Evolutionary conservation across 92 coral and sea anemone genomes (phyloP).

Genomic region (Palythoa grandiflora): DNA sequence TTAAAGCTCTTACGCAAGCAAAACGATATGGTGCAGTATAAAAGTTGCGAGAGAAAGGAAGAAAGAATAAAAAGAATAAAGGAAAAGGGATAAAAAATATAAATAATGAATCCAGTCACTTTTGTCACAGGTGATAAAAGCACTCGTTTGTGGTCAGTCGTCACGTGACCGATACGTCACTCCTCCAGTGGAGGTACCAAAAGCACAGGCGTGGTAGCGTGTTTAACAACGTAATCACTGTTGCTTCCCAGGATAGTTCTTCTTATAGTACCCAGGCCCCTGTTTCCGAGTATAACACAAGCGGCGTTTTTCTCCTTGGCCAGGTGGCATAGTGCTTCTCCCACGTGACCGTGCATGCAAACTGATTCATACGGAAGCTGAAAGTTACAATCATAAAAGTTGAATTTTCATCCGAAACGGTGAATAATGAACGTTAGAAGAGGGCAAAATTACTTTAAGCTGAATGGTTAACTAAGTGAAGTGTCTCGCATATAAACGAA

Average conservation of each 20-base stretch:
- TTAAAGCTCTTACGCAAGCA: too few species aligned
- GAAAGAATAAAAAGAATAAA: too few species aligned
- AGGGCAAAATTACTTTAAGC: background rate
- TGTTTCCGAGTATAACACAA: constrained; percentile 39
- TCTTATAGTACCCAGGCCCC: constrained; percentile 12
- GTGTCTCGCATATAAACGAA: too few species aligned
- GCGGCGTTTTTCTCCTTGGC: constrained; percentile 7
- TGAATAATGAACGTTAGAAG: background rate
- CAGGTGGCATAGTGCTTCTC: constrained; percentile 39
- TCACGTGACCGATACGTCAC: background rate
- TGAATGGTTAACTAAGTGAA: background rate
- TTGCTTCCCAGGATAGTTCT: constrained; percentile 33
- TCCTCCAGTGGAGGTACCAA: constrained; percentile 8
- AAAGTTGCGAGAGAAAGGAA: too few species aligned
- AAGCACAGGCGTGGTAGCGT: constrained; percentile 25
- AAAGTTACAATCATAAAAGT: background rate
- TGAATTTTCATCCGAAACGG: too few species aligned
- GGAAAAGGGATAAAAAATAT: too few species aligned
- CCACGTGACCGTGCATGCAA: constrained; percentile 42
- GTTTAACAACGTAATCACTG: constrained; percentile 36
- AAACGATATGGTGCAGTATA: too few species aligned
- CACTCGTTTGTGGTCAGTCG: background rate
- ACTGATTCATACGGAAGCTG: constrained; percentile 36
- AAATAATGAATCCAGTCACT: too few species aligned
- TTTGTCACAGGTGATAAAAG: too few species aligned